Conservation (phyloP, 2,797 vertebrate species). For the Spea hammondii region DNA sequence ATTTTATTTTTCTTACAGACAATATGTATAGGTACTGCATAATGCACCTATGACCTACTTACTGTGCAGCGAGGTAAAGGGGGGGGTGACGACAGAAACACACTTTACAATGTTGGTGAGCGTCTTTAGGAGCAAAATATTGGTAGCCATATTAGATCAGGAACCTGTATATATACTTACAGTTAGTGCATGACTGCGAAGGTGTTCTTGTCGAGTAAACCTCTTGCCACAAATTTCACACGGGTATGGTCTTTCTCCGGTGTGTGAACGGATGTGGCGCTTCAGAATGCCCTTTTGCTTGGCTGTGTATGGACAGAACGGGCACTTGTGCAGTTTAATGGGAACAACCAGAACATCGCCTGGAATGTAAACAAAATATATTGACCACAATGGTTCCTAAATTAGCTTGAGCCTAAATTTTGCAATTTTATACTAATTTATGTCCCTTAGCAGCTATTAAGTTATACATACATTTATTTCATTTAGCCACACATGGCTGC, state of each 20-base stretch:
- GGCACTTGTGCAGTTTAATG: conserved; percentile 94
- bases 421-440: too few relatives aligned
- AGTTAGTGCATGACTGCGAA: conserved; percentile 87
- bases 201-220: conserved; percentile 95
- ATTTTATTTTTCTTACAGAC: background rate
- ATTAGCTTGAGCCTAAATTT: too few relatives aligned
- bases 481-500: too few relatives aligned
- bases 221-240: conserved; percentile 94
- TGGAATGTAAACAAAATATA: conserved; percentile 38
- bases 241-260: conserved; percentile 93
- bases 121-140: background rate
- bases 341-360: conserved; percentile 88
- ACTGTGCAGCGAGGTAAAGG: background rate
- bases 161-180: conserved; percentile 69
- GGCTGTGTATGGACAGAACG: conserved; percentile 94
- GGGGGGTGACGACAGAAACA: too few relatives aligned
- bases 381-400: too few relatives aligned
- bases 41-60: background rate
- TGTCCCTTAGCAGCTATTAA: too few relatives aligned
- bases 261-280: conserved; percentile 95
- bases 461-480: too few relatives aligned
- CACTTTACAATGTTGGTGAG: background rate
- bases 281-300: conserved; percentile 98
- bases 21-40: background rate
- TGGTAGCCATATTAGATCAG: background rate